Conservation (phyloP, 2,888 invertebrate species). For the Noctua janthe region DNA sequence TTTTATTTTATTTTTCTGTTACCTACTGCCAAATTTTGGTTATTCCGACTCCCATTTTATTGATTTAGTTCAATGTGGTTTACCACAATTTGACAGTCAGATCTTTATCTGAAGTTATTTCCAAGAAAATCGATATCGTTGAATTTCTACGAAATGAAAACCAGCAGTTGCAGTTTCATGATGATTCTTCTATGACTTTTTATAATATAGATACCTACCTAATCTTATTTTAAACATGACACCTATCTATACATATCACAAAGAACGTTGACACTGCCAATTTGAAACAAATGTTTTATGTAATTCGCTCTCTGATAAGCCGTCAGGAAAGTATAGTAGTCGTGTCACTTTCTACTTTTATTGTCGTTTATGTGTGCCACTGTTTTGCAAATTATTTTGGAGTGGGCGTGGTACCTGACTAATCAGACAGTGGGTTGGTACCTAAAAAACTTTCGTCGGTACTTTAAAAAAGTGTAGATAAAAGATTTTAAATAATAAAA, state of each 20-base stretch:
- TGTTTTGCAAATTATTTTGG: conserved; percentile 35
- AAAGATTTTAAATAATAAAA: conserved; percentile 12
- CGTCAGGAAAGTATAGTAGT: conserved; percentile 27
- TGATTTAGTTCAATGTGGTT: conserved; percentile 3
- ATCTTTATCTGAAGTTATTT: not conserved
- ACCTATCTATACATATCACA: not conserved
- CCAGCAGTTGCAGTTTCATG: not conserved
- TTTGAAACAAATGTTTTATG: conserved; percentile 26
- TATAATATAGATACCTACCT: not conserved
- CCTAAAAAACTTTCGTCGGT: too few relatives aligned
- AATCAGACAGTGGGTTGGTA: conserved; percentile 1
- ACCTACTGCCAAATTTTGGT: not conserved
- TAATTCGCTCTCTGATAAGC: conserved; percentile 37
- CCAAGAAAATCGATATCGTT: not conserved
- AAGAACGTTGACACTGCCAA: conserved; percentile 11
- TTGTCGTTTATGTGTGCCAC: conserved; percentile 49
- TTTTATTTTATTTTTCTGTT: not conserved
- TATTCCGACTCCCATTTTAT: not conserved
- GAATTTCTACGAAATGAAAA: conserved; percentile 8
- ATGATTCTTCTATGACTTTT: not conserved
- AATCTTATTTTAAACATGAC: conserved; percentile 21
- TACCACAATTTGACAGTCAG: conserved; percentile 1
- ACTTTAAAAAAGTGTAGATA: conserved; percentile 6
- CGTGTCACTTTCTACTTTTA: conserved; percentile 54
- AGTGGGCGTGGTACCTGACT: conserved; percentile 30